phyloP scores from a whole-genome alignment of 2,797 vertebrate species.

The Vireo griseus region DNA sequence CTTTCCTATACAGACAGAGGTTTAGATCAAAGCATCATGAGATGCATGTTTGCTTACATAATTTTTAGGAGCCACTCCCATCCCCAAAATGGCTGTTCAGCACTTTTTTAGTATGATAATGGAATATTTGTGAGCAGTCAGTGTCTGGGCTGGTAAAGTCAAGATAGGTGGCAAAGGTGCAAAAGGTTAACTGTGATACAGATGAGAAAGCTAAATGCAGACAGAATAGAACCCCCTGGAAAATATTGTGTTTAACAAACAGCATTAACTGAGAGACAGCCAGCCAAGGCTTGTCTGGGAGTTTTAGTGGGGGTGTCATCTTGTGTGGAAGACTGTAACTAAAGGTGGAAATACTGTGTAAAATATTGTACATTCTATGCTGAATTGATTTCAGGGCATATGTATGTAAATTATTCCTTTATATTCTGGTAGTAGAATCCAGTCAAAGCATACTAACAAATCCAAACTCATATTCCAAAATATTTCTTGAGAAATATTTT shows the following conservation, averaged over 20 bases:
- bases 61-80: background rate
- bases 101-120: background rate
- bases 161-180: background rate
- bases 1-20: background rate
- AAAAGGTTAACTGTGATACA: background rate
- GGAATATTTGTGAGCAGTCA: background rate
- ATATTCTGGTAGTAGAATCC: background rate
- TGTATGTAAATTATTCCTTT: background rate
- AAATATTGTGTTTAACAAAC: background rate
- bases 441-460: background rate
- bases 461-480: background rate
- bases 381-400: background rate
- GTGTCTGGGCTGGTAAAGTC: background rate
- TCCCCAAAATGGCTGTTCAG: background rate
- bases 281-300: background rate
- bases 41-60: background rate
- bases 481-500: background rate
- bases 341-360: background rate
- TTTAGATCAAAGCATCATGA: background rate
- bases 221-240: background rate
- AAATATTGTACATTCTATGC: background rate
- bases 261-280: background rate
- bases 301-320: background rate
- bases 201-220: background rate
- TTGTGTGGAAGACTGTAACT: background rate